Evolutionary conservation across 2,888 invertebrate species (phyloP).

Genomic region (Slavum lentiscoides): DNA sequence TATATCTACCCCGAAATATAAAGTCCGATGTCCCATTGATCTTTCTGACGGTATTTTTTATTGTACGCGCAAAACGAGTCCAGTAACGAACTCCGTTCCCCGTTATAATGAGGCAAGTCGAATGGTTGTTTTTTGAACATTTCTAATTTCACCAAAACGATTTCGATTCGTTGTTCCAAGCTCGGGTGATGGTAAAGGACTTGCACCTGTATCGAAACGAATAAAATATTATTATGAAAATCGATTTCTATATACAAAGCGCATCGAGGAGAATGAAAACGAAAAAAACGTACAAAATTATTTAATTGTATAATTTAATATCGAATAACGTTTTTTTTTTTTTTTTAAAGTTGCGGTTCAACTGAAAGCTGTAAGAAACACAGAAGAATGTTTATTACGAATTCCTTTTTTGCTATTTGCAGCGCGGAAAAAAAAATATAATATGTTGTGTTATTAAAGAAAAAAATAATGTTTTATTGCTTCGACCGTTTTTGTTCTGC

Average conservation of each 20-base stretch:
- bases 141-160: constrained; percentile 73
- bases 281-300: too few relatives aligned
- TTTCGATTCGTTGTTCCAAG: constrained; percentile 68
- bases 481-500: too few relatives aligned
- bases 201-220: constrained; percentile 66
- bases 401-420: neutral
- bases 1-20: constrained; percentile 71
- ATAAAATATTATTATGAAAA: neutral
- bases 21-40: constrained; percentile 80
- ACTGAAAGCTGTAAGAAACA: neutral
- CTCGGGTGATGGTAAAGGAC: constrained; percentile 79
- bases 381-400: neutral
- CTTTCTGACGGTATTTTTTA: constrained; percentile 66
- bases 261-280: too few relatives aligned
- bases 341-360: too few relatives aligned
- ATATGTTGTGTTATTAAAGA: too few relatives aligned
- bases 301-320: too few relatives aligned
- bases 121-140: constrained; percentile 70
- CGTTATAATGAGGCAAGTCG: constrained; percentile 67
- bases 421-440: too few relatives aligned
- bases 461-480: too few relatives aligned
- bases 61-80: constrained; percentile 77
- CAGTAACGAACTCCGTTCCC: constrained; percentile 70
- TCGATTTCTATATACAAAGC: too few relatives aligned
- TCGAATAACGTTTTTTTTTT: too few relatives aligned